Percentiles rank a stretch among this genome's conserved stretches.
phyloP scores from a whole-genome alignment of 2,797 vertebrate species.

The Gastrophryne carolinensis region DNA sequence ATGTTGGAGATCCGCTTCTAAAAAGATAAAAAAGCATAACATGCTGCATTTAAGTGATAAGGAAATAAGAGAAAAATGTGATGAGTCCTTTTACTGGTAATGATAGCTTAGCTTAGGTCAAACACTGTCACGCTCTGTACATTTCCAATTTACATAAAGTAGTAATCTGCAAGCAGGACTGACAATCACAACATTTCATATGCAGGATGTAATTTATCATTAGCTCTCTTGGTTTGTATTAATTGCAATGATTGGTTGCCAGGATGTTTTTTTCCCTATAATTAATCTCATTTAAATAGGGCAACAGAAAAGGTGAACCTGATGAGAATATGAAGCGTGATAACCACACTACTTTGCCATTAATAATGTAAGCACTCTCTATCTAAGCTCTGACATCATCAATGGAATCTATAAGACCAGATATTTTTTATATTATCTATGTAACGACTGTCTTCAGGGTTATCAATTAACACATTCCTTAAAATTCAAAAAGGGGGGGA shows the following conservation, averaged over 20 bases:
- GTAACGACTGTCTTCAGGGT: background rate
- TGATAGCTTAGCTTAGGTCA: background rate
- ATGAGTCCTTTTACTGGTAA: background rate
- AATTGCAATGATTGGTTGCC: slow-evolving; percentile 6
- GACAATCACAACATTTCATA: background rate
- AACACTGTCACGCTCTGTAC: background rate
- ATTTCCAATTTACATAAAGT: background rate
- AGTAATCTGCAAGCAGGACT: background rate
- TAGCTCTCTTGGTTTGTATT: background rate
- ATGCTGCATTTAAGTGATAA: background rate
- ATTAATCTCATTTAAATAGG: slow-evolving; percentile 36
- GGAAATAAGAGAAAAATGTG: too few relatives aligned
- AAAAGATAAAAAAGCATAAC: background rate
- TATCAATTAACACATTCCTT: slow-evolving; percentile 5
- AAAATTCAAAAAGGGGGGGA: background rate
- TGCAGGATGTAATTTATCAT: slow-evolving; percentile 11
- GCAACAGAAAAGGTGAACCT: slow-evolving; percentile 20
- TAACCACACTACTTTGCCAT: slow-evolving; percentile 2
- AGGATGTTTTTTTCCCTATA: slow-evolving; percentile 25
- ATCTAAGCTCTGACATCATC: slow-evolving; percentile 3
- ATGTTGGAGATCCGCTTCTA: background rate
- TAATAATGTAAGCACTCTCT: slow-evolving; percentile 22
- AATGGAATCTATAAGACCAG: slow-evolving; percentile 1
- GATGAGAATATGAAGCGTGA: slow-evolving; percentile 30
- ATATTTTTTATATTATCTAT: background rate